phyloP scores from a whole-genome alignment of 2,888 invertebrate species.

The Hypsopygia costalis region DNA sequence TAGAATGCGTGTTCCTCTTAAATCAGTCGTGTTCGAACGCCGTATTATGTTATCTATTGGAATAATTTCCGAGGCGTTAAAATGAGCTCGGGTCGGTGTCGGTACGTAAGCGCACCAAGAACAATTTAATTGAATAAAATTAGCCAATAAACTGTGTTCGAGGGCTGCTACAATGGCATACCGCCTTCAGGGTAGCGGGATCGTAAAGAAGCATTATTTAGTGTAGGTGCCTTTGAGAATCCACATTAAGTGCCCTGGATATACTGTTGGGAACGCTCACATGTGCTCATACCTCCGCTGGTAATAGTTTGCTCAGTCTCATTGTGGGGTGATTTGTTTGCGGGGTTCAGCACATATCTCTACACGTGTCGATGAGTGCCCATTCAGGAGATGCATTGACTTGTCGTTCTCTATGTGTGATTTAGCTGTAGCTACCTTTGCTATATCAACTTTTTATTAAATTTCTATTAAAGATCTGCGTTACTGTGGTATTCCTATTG shows the following conservation, averaged over 20 bases:
- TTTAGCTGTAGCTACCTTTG: neutral
- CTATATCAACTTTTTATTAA: neutral
- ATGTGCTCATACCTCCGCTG: slow-evolving; percentile 42
- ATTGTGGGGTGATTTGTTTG: slow-evolving; percentile 33
- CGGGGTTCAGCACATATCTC: slow-evolving; percentile 12
- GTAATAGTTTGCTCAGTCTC: slow-evolving; percentile 41
- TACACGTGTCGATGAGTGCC: slow-evolving; percentile 2
- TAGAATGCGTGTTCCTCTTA: slow-evolving; percentile 10
- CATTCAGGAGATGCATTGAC: slow-evolving; percentile 8
- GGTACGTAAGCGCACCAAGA: slow-evolving; percentile 41
- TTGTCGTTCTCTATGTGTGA: neutral
- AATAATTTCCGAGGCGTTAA: slow-evolving; percentile 68
- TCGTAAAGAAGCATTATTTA: slow-evolving; percentile 73
- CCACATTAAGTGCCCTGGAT: slow-evolving; percentile 60
- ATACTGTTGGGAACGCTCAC: slow-evolving; percentile 46
- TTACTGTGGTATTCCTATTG: too few species aligned
- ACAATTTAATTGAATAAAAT: slow-evolving; percentile 80
- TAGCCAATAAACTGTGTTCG: slow-evolving; percentile 72
- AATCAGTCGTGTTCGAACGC: slow-evolving; percentile 4
- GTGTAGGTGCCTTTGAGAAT: slow-evolving; percentile 55
- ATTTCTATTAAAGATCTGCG: too few species aligned
- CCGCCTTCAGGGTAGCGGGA: slow-evolving; percentile 44
- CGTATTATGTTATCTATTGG: slow-evolving; percentile 62
- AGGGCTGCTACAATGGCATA: slow-evolving; percentile 74
- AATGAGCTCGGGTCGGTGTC: slow-evolving; percentile 43